Base-by-base conservation (phyloP, 2,113 vertebrate species). In the Ochotona princeps region DNA sequence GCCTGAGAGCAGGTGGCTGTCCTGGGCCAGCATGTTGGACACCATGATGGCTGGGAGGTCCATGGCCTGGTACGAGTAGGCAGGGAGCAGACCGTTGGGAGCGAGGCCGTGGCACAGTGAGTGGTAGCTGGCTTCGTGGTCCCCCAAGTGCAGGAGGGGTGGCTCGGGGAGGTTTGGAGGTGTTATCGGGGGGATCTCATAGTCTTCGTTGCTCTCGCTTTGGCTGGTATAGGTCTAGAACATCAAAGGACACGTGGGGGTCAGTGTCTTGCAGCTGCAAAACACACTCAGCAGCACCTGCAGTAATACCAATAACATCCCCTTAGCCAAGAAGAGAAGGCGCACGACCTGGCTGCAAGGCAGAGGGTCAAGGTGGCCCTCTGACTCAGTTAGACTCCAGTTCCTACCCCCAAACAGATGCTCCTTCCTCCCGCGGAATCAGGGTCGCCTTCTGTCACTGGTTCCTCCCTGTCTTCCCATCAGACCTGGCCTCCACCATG, bases 21-120 rank as follows among this genome's bases (percentile, higher is more conserved):
- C 99, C 98, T 99, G 99, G 47, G 99, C 98, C 97, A 99, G 93
- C 99, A 99, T 99, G 98, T 99, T 99, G 96, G 99, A 99, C 96
- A 99, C 99, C 99, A 99, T 99, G 97, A 99, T 99, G 94, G 99
- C 99, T 0, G 99, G 99, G 97, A 99, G 99, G 98, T 99, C 99
- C 98, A 98, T 98, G 96, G 98, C 98, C 90, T 99, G 98, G 98
- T 99, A 99, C 83, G 99, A 98, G 72, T 99, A 99, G 0, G 99
- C 98, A 89, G 99, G 99, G 97, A 99, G 98, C 98, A 99, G 98
- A 93, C 99, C 99, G 96, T 99, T 99, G 61, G 99, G 99, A 30
- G 98, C 97, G 88, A 99, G 98, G 92, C 99, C 97, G 98, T 99
- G 99, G 98, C 99, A 99, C 98, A 99, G 98, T 0, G 98, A 98